A percentile compares a stretch with the other conserved stretches of the same genome.
Evolutionary conservation across 1,140 invertebrate species (phyloP).

Genomic region (Leptoteleia sp.): DNA sequence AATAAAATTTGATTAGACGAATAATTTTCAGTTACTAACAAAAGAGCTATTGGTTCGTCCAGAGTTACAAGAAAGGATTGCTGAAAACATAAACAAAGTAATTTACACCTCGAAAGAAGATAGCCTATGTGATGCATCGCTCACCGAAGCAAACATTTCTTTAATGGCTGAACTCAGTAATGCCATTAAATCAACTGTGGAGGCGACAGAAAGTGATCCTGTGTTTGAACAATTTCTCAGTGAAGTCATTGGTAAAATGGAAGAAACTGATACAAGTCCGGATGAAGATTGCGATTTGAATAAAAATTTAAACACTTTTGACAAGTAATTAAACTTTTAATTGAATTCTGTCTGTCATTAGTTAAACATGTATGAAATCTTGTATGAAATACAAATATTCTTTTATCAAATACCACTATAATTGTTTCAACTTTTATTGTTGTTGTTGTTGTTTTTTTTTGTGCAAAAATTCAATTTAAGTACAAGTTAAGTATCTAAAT

Average conservation of each 20-base stretch:
- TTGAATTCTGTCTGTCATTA: too few species aligned
- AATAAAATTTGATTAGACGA: too few species aligned
- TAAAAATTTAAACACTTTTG: not conserved
- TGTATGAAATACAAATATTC: too few species aligned
- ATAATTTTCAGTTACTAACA: slow-evolving; percentile 73
- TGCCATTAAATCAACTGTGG: slow-evolving; percentile 76
- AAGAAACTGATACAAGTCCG: slow-evolving; percentile 74
- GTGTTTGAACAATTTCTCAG: slow-evolving; percentile 78
- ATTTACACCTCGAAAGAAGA: slow-evolving; percentile 72
- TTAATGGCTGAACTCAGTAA: slow-evolving; percentile 77
- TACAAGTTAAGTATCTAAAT: too few species aligned
- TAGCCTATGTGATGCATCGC: slow-evolving; percentile 53
- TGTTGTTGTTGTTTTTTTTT: too few species aligned
- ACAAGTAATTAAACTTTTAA: too few species aligned
- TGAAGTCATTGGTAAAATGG: slow-evolving; percentile 74
- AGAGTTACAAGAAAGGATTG: slow-evolving; percentile 80
- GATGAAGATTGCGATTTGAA: slow-evolving; percentile 69
- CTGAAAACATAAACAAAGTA: slow-evolving; percentile 81
- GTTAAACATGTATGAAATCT: too few species aligned
- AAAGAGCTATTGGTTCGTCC: slow-evolving; percentile 77
- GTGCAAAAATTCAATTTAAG: too few species aligned
- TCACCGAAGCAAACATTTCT: slow-evolving; percentile 71
- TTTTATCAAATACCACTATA: too few species aligned
- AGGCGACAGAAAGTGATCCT: slow-evolving; percentile 79
- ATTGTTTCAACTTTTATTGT: too few species aligned